These are phyloP conservation scores for Leptopilina myrica DNA, from an alignment of 2,888 invertebrate species.

Conservation along the genomic window DNA sequence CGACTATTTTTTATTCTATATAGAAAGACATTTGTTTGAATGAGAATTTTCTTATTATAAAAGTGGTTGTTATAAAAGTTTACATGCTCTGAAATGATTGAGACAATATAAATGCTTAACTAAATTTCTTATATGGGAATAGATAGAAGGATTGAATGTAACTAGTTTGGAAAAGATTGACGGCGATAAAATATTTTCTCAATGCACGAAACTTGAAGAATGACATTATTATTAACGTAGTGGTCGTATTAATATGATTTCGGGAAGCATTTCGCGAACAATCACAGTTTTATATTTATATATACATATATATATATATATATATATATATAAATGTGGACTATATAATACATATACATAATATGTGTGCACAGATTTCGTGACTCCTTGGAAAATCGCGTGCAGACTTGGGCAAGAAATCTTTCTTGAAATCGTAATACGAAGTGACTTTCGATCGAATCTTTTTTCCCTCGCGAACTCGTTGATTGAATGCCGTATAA, in stretches of 20 bases:
- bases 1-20: background rate
- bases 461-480: conserved; percentile 37
- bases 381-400: conserved; percentile 31
- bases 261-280: conserved; percentile 26
- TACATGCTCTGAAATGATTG: background rate
- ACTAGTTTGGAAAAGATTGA: conserved; percentile 35
- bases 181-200: conserved; percentile 37
- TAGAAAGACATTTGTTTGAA: background rate
- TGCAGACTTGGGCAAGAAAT: conserved; percentile 37
- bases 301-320: too few relatives aligned
- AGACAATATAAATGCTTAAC: conserved; percentile 3
- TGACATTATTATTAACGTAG: conserved; percentile 40
- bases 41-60: background rate
- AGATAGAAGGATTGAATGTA: conserved; percentile 21
- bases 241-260: conserved; percentile 37
- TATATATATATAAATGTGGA: too few relatives aligned
- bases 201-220: conserved; percentile 39
- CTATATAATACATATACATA: too few relatives aligned
- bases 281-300: background rate
- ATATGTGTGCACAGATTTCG: background rate
- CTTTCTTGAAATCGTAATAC: conserved; percentile 40
- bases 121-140: conserved; percentile 8
- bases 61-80: conserved; percentile 18
- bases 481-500: conserved; percentile 38
- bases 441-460: conserved; percentile 40